Evolutionary conservation across 1,140 invertebrate genomes (phyloP).

Genomic region (Zaprionus vittiger): DNA sequence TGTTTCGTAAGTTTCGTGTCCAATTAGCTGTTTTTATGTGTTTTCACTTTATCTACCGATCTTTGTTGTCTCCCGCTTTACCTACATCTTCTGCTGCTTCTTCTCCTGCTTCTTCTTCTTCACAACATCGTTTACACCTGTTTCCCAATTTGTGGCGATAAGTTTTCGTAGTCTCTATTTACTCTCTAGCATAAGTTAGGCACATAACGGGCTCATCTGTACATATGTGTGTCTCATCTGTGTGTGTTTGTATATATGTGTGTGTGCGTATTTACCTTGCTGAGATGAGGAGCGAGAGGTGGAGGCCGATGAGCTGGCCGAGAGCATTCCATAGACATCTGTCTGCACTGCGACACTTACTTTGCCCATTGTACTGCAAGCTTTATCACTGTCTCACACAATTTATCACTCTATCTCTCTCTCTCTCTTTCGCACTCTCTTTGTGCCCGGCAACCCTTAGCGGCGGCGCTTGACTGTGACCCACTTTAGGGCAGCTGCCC

Average conservation of each 20-base stretch:
- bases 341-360: slow-evolving; percentile 80
- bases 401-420: slow-evolving; percentile 10
- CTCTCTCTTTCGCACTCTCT: slow-evolving; percentile 1
- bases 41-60: slow-evolving; percentile 44
- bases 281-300: slow-evolving; percentile 77
- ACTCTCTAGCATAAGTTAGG: slow-evolving; percentile 42
- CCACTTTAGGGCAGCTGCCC: slow-evolving; percentile 40
- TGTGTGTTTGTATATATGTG: slow-evolving; percentile 17
- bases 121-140: slow-evolving; percentile 65
- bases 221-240: slow-evolving; percentile 20
- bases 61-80: slow-evolving; percentile 18
- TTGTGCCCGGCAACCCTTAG: slow-evolving; percentile 24
- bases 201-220: slow-evolving; percentile 28
- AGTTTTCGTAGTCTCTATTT: slow-evolving; percentile 42
- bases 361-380: slow-evolving; percentile 57
- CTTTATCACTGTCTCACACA: slow-evolving; percentile 13
- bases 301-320: slow-evolving; percentile 67
- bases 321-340: slow-evolving; percentile 77
- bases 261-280: slow-evolving; percentile 71
- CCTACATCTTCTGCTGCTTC: slow-evolving; percentile 2
- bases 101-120: slow-evolving; percentile 7
- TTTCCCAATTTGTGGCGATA: slow-evolving; percentile 58
- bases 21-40: slow-evolving; percentile 36
- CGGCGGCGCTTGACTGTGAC: slow-evolving; percentile 40
- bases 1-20: slow-evolving; percentile 31